Conservation (phyloP, 2,113 vertebrate species). For the Carassius gibelio region DNA sequence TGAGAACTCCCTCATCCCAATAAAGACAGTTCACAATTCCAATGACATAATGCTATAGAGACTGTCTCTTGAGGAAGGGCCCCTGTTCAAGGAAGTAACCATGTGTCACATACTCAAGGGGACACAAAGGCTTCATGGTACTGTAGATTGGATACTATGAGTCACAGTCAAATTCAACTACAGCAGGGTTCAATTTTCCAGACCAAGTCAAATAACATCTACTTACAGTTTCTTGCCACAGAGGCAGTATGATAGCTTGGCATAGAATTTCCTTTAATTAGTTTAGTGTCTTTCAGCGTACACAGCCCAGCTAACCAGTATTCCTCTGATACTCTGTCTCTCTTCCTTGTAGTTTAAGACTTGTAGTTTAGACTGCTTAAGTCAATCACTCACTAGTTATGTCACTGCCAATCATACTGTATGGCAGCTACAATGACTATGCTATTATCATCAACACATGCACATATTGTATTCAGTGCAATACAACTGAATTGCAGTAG, state of each 20-base stretch:
- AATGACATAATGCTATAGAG: slow-evolving; percentile 25
- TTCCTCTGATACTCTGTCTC: not conserved
- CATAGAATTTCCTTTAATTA: not conserved
- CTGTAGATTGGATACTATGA: slow-evolving; percentile 6
- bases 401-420: not conserved
- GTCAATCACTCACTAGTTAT: not conserved
- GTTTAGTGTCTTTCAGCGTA: not conserved
- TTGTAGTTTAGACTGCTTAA: no score
- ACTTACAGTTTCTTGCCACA: slow-evolving; percentile 14
- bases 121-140: slow-evolving; percentile 37
- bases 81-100: not conserved
- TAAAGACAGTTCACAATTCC: slow-evolving; percentile 32
- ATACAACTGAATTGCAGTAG: not conserved
- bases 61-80: not conserved
- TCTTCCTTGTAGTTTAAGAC: not conserved
- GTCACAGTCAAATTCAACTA: slow-evolving; percentile 12
- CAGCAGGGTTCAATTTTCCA: slow-evolving; percentile 8
- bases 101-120: not conserved
- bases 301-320: not conserved
- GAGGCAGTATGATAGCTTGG: not conserved
- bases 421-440: not conserved
- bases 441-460: not conserved
- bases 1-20: not conserved
- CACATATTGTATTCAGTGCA: not conserved
- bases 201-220: not conserved